Conservation (phyloP, 2,797 vertebrate species). For the Chaunax sp. region DNA sequence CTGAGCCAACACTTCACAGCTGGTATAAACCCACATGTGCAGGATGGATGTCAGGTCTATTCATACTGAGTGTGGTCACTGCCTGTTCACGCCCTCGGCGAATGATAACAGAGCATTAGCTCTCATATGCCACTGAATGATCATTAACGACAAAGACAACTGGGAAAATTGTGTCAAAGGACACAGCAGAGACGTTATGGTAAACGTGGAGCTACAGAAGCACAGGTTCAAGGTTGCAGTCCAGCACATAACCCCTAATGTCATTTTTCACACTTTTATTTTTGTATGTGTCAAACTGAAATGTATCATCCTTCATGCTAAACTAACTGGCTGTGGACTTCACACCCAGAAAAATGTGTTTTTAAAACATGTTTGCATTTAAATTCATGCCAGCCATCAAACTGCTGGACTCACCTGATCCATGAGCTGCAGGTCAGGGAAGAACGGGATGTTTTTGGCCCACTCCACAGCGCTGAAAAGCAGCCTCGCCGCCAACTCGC, state of each 20-base stretch:
- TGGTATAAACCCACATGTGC: constrained; percentile 47
- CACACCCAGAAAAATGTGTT: too few relatives aligned
- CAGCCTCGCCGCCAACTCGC: constrained; percentile 89
- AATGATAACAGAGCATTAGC: constrained; percentile 1
- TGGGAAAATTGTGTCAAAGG: too few relatives aligned
- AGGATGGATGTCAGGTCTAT: constrained; percentile 13
- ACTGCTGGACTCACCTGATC: constrained; percentile 82
- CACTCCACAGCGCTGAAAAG: constrained; percentile 91
- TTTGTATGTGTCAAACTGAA: too few relatives aligned
- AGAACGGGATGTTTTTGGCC: constrained; percentile 93
- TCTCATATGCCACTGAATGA: constrained; percentile 1
- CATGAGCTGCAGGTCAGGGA: constrained; percentile 90
- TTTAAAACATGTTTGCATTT: too few relatives aligned
- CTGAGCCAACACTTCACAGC: constrained; percentile 43
- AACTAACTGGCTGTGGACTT: neutral
- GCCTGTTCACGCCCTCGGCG: neutral
- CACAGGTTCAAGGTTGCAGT: too few relatives aligned
- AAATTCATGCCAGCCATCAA: too few relatives aligned
- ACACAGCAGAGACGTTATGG: too few relatives aligned
- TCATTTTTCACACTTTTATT: too few relatives aligned
- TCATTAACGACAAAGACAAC: neutral
- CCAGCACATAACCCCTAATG: too few relatives aligned
- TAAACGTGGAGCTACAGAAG: too few relatives aligned
- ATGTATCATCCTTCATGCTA: neutral
- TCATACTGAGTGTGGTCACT: constrained; percentile 8